Conservation (phyloP, 2,113 vertebrate genomes). For the Cyrtonyx montezumae region DNA sequence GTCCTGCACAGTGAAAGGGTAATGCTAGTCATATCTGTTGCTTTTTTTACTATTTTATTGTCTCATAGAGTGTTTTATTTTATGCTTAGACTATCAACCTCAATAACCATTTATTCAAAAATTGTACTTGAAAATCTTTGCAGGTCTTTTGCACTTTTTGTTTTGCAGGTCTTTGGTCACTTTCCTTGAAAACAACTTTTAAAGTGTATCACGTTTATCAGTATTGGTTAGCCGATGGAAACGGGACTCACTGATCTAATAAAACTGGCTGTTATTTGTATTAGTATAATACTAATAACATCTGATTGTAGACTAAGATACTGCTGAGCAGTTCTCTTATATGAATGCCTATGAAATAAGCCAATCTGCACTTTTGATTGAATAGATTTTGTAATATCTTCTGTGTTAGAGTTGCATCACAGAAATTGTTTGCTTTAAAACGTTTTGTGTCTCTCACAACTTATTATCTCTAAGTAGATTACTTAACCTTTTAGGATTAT, state of each 20-base stretch:
- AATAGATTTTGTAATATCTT: not conserved
- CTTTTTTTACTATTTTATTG: not conserved
- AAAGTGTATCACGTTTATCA: not conserved
- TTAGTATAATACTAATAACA: not conserved
- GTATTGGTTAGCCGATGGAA: not conserved
- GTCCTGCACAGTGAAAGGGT: constrained; percentile 26
- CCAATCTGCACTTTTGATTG: constrained; percentile 12
- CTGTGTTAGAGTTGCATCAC: not conserved
- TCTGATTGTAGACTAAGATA: not conserved
- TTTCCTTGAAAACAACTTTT: not conserved
- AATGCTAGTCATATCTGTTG: constrained; percentile 18
- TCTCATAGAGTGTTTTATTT: not conserved
- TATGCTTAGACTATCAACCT: no score
- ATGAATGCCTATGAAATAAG: not conserved
- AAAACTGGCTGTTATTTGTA: not conserved
- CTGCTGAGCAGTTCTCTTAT: not conserved
- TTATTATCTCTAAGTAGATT: constrained; percentile 21
- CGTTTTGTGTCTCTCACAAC: not conserved
- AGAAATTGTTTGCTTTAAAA: constrained; percentile 15
- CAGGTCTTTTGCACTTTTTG: no score
- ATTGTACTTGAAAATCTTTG: not conserved
- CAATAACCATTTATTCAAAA: not conserved
- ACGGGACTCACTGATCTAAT: not conserved
- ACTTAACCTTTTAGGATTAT: not conserved
- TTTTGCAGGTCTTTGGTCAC: not conserved